Percentiles rank a stretch among this genome's conserved stretches.
phyloP scores from a whole-genome alignment of 2,888 invertebrate genomes.

The Hetaerina titia region DNA sequence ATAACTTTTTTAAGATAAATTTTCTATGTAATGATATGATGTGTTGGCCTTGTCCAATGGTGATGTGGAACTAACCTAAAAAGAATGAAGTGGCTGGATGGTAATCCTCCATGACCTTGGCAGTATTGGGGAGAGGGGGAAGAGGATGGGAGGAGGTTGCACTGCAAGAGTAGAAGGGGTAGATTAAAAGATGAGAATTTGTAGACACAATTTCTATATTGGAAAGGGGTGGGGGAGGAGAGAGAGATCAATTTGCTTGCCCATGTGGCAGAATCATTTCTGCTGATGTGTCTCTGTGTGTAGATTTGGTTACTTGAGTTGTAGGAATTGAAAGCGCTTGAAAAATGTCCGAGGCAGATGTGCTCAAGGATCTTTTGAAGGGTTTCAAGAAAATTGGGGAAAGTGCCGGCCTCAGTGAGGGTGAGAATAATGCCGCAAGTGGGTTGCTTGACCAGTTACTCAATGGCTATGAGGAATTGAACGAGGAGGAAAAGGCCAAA shows the following conservation, averaged over 20 bases:
- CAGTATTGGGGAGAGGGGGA: background rate
- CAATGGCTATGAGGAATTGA: slow-evolving; percentile 52
- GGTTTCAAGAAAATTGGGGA: background rate
- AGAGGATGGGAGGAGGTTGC: background rate
- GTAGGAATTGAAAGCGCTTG: background rate
- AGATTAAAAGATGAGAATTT: no score
- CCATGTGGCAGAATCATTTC: slow-evolving; percentile 52
- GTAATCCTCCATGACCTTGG: slow-evolving; percentile 15
- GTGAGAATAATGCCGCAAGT: background rate
- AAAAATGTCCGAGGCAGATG: slow-evolving; percentile 57
- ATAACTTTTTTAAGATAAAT: no score
- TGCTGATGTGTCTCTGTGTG: background rate
- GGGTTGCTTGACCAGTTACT: slow-evolving; percentile 13
- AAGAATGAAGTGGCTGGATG: background rate
- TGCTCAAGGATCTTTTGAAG: slow-evolving; percentile 12
- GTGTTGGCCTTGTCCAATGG: no score
- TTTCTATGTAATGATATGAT: no score
- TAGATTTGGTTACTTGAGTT: background rate
- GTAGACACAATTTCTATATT: background rate
- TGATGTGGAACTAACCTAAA: no score
- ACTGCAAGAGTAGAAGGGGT: no score
- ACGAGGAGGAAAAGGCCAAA: slow-evolving; percentile 65
- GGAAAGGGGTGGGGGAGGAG: background rate
- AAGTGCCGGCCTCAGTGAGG: background rate
- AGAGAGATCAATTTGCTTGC: background rate